These are phyloP conservation scores for Hydraecia micacea DNA, from an alignment of 2,888 invertebrate species.

Conservation along the genomic window DNA sequence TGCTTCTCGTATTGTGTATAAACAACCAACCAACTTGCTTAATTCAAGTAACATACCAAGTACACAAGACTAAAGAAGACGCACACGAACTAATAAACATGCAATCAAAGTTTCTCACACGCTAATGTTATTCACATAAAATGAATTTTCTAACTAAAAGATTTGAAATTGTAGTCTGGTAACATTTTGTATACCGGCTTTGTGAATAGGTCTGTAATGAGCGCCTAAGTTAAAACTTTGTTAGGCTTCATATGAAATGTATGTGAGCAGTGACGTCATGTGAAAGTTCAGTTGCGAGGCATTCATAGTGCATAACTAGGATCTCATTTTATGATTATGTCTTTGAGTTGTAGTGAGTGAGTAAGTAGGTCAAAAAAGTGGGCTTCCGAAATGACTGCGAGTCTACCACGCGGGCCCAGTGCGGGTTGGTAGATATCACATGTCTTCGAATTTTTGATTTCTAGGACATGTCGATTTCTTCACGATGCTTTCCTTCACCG, in stretches of 20 bases:
- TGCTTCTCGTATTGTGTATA: background rate
- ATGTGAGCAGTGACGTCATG: slow-evolving; percentile 29
- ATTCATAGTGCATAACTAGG: slow-evolving; percentile 34
- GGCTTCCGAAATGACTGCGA: background rate
- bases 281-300: slow-evolving; percentile 31
- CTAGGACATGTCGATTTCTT: background rate
- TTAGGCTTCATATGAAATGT: slow-evolving; percentile 40
- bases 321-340: slow-evolving; percentile 26
- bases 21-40: background rate
- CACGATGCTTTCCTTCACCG: background rate
- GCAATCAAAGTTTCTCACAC: slow-evolving; percentile 43
- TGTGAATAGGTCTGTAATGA: slow-evolving; percentile 56
- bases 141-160: slow-evolving; percentile 51
- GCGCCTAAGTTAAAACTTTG: slow-evolving; percentile 42
- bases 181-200: slow-evolving; percentile 51
- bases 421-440: too few relatives aligned
- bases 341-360: background rate
- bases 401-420: too few relatives aligned
- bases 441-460: too few relatives aligned
- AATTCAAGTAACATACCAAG: background rate
- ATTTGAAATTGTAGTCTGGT: slow-evolving; percentile 50
- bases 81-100: slow-evolving; percentile 29
- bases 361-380: background rate
- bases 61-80: slow-evolving; percentile 12
- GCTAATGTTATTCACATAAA: slow-evolving; percentile 37